These are phyloP conservation scores for Campoplex nolae DNA, from an alignment of 2,888 invertebrate genomes.

Conservation along the genomic window DNA sequence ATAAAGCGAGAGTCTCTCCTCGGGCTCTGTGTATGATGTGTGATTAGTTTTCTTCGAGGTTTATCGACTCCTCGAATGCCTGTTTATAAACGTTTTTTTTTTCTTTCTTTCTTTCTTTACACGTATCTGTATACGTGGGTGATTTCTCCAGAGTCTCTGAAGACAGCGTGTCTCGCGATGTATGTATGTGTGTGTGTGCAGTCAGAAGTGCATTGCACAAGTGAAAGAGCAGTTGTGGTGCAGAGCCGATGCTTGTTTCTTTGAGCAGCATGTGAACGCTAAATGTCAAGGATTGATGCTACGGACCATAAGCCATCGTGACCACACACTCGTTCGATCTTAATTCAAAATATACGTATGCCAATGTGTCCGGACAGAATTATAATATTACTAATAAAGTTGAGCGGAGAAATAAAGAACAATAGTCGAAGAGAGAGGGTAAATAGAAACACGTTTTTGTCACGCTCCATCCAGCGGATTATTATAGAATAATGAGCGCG, in stretches of 20 bases:
- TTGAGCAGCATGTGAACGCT: conserved; percentile 56
- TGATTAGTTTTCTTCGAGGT: conserved; percentile 38
- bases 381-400: conserved; percentile 34
- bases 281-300: conserved; percentile 72
- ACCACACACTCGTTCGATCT: conserved; percentile 41
- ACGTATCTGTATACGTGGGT: neutral
- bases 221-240: conserved; percentile 77
- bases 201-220: conserved; percentile 76
- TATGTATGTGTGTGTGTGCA: conserved; percentile 50
- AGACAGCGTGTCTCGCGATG: neutral
- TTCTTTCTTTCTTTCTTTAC: too few species aligned
- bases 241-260: conserved; percentile 51
- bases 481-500: conserved; percentile 43
- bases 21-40: neutral
- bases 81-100: neutral
- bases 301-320: conserved; percentile 43
- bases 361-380: neutral
- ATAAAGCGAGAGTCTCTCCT: conserved; percentile 17
- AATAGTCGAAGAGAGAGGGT: conserved; percentile 46
- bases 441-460: conserved; percentile 57
- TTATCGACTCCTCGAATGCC: conserved; percentile 30
- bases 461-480: conserved; percentile 54
- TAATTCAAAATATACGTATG: conserved; percentile 24
- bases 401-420: conserved; percentile 54
- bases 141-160: conserved; percentile 3